phyloP scores from a whole-genome alignment of 1,140 invertebrate genomes.

The Mercenaria mercenaria region DNA sequence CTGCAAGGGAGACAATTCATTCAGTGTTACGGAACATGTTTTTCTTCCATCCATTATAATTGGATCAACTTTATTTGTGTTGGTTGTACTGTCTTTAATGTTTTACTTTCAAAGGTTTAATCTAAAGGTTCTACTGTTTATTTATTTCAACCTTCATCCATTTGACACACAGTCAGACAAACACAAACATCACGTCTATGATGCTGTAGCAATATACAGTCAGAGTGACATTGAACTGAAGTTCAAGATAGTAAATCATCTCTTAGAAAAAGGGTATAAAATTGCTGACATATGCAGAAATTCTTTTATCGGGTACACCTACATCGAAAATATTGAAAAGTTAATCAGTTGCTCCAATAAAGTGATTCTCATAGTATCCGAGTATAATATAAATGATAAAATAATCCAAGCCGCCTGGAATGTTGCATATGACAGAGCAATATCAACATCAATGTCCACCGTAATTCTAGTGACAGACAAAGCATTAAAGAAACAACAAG shows the following conservation, averaged over 20 bases:
- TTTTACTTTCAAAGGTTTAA: not conserved
- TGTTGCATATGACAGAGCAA: not conserved
- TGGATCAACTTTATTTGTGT: conserved; percentile 1
- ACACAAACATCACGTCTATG: not conserved
- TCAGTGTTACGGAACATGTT: conserved; percentile 25
- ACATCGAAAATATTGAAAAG: not conserved
- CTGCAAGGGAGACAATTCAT: not conserved
- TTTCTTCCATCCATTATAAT: not conserved
- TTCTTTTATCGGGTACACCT: not conserved
- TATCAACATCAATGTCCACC: not conserved
- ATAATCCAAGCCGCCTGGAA: not conserved
- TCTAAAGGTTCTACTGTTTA: not conserved
- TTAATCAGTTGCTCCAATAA: not conserved
- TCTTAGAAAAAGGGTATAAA: not conserved
- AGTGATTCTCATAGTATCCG: not conserved
- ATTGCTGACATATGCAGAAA: conserved; percentile 3
- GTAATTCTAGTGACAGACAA: not conserved
- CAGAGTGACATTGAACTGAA: not conserved
- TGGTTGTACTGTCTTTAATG: not conserved
- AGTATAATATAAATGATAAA: not conserved
- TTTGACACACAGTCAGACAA: not conserved
- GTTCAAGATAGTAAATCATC: not conserved
- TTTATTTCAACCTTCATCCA: not conserved
- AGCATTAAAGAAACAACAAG: not conserved
- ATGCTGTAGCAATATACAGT: not conserved